Conservation (phyloP, 2,888 invertebrate species). For the Euzophera pinguis region DNA sequence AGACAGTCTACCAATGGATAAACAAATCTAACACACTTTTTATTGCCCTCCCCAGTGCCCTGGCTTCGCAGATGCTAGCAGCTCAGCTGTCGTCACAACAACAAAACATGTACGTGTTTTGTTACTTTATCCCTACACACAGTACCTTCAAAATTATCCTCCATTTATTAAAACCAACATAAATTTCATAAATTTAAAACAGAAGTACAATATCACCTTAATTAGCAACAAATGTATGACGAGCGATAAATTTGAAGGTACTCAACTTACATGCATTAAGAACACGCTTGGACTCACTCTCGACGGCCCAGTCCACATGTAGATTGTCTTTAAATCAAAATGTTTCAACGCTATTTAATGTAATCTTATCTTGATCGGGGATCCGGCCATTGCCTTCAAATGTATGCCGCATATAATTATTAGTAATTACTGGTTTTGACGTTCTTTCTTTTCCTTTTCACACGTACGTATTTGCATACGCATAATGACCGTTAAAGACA, state of each 20-base stretch:
- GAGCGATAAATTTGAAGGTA: constrained; percentile 64
- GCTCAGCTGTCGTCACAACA: constrained; percentile 95
- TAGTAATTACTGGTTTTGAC: constrained; percentile 73
- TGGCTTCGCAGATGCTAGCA: constrained; percentile 98
- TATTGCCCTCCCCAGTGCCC: constrained; percentile 92
- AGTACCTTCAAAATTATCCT: constrained; percentile 51
- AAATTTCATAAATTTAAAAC: constrained; percentile 21
- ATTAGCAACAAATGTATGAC: constrained; percentile 18
- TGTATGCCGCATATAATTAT: constrained; percentile 74
- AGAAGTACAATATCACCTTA: not conserved
- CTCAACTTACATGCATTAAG: constrained; percentile 64
- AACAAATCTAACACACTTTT: constrained; percentile 65
- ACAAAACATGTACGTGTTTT: constrained; percentile 94
- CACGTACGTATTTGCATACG: constrained; percentile 78
- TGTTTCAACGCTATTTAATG: constrained; percentile 77
- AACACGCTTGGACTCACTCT: constrained; percentile 67
- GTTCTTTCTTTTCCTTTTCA: constrained; percentile 75
- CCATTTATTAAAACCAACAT: constrained; percentile 13
- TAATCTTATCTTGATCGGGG: constrained; percentile 72
- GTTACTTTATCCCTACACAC: constrained; percentile 59
- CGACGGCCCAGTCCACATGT: constrained; percentile 56
- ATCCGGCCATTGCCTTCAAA: constrained; percentile 70
- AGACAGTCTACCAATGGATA: constrained; percentile 41
- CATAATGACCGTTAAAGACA: constrained; percentile 68
- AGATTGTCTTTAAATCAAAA: constrained; percentile 77